Evolutionary conservation across 1,140 invertebrate species (phyloP).

Genomic region (Drosophila trapezifrons): DNA sequence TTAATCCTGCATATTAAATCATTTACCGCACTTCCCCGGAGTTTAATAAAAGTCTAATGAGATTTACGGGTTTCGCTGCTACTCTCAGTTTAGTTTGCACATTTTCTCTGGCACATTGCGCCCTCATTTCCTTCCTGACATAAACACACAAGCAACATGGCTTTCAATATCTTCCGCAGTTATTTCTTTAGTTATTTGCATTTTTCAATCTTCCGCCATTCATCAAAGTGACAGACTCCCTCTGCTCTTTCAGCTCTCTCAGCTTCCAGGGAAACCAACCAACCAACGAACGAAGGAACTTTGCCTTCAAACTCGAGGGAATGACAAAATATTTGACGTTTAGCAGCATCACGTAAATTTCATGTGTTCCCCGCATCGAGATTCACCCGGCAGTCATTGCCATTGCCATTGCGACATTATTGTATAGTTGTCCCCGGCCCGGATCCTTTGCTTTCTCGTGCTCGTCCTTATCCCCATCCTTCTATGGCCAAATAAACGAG

Average conservation of each 20-base stretch:
- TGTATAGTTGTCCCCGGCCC: conserved; percentile 44
- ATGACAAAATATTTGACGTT: conserved; percentile 82
- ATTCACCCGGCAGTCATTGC: conserved; percentile 22
- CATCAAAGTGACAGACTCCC: conserved; percentile 35
- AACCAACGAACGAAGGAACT: conserved; percentile 4
- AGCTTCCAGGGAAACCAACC: background rate
- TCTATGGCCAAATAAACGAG: conserved; percentile 70
- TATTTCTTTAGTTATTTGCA: conserved; percentile 55
- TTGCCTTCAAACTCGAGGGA: conserved; percentile 14
- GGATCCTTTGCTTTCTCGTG: conserved; percentile 5
- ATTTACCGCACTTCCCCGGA: background rate
- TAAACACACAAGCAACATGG: conserved; percentile 17
- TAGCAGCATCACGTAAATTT: conserved; percentile 77
- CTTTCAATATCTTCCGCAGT: conserved; percentile 37
- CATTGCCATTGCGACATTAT: conserved; percentile 40
- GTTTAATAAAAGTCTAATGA: conserved; percentile 16
- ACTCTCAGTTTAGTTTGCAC: conserved; percentile 4
- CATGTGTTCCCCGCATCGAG: conserved; percentile 29
- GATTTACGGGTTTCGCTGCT: conserved; percentile 7
- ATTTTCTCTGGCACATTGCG: conserved; percentile 12
- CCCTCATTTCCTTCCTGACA: conserved; percentile 35
- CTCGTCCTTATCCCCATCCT: conserved; percentile 16
- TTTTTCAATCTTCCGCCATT: conserved; percentile 52
- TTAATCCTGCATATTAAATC: conserved; percentile 17
- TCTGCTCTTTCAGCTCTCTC: too few relatives aligned